These are phyloP conservation scores for Solenopsis fugax DNA, from an alignment of 1,140 invertebrate genomes.

Conservation along the genomic window DNA sequence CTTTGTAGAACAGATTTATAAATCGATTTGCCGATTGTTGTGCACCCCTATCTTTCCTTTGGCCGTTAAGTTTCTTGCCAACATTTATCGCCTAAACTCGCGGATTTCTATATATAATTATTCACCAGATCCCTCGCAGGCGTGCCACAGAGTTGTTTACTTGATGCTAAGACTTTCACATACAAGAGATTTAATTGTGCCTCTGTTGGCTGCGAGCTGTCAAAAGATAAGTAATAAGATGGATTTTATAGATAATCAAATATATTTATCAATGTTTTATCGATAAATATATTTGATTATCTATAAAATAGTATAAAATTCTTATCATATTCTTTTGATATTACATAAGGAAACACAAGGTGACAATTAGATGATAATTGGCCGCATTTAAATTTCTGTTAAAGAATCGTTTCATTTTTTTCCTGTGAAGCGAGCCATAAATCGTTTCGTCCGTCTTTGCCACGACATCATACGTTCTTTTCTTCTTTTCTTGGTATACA, in stretches of 20 bases:
- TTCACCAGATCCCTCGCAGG: neutral
- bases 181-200: neutral
- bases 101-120: conserved; percentile 6
- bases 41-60: neutral
- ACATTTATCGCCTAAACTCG: conserved; percentile 9
- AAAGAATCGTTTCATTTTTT: neutral
- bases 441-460: conserved; percentile 31
- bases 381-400: neutral
- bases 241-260: neutral
- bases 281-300: neutral
- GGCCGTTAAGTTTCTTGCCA: neutral
- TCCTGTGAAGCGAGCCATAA: conserved; percentile 12
- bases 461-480: neutral
- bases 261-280: neutral
- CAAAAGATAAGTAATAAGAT: conserved; percentile 4
- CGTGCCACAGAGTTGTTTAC: conserved; percentile 1
- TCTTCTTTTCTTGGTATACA: conserved; percentile 15
- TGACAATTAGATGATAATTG: neutral
- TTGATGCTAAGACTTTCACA: neutral
- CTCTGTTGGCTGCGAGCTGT: neutral
- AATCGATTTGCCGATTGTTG: conserved; percentile 51
- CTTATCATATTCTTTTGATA: too few species aligned
- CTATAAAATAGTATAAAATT: neutral
- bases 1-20: conserved; percentile 13
- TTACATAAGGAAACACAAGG: too few species aligned